Evolutionary conservation across 2,888 invertebrate species (phyloP), one percentile per base, ranked within the genome.

Genomic region (Platycheirus rosarum): DNA sequence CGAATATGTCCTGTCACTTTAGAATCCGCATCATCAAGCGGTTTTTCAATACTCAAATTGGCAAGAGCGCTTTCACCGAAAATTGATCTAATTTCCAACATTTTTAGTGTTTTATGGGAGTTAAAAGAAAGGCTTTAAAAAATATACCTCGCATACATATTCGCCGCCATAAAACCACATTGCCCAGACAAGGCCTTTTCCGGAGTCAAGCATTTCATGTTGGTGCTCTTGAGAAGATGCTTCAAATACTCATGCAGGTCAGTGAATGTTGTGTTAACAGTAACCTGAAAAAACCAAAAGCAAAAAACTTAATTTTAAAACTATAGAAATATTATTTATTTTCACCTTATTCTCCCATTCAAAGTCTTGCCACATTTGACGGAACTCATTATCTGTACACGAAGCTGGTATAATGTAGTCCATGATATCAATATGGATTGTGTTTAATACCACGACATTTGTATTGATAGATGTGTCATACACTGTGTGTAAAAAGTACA

Each of bases 351-450:
- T 99, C 92, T 99, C 99, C 99, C 99, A 99, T 91, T 99, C 99
- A 92, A 99, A 99, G 92, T 99, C 99, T 2, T 98, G 97, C 99
- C 99, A 99, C 99, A 99, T 99, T 91, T 97, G 95, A 5, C 99
- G 92, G 93, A 99, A 99, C 92, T 99, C 99, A 0, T 95, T 94
- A 90, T 99, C 99, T 63, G 95, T 96, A 91, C 99, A 99, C 42
- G 93, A 91, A 13, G 98, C 98, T 16, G 98, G 98, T 88, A 98
- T 95, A 88, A 98, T 98, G 91, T 98, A 98, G 92, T 99, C 99
- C 97, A 99, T 98, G 86, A 99, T 98, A 91, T 99, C 99, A 89
- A 99, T 98, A 91, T 99, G 98, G 88, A 99, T 99, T 90, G 99
- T 99, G 90, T 99, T 98, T 60, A 99, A 92, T 11, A 99, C 99